Evolutionary conservation across 2,888 invertebrate genomes (phyloP), one percentile per base, ranked within the genome.

Genomic region (Leptura quadrifasciata): DNA sequence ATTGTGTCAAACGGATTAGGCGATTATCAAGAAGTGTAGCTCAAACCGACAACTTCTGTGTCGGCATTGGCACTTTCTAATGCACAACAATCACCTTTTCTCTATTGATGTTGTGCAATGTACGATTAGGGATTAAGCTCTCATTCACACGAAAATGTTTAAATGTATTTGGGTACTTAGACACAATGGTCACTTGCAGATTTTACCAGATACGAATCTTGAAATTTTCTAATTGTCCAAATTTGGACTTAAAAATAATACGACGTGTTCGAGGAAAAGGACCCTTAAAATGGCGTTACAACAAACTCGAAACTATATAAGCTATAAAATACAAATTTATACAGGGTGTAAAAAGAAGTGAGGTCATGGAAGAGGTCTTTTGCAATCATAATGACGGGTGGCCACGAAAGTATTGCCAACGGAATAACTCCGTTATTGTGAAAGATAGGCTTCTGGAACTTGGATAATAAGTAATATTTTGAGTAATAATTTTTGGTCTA

Each of bases 1-100:
- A 86, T 88, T 88, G 87, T 88, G 85, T 79, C 81, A 85, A 86
- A 84, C 80, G 83, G 88, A 86, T 88, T 87, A 88, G 80, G 81
- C 85, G 88, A 88, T 88, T 88, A 87, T 84, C 80, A 76, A 69
- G 72, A 76, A 80, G 76, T 77, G 76, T 73, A 76, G 74, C 68
- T 67, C 57, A 76, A 74, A 74, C 75, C 74, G 78, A 74, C 79
- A 75, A 75, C 78, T 78, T 79, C 78, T 83, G 83, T 82, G 84
- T 83, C 84, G 84, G 84, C 80, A 83, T 82, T 83, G 81, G 78
- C 81, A 73, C 76, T 77, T 76, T 76, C 65, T 35, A 55, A 64
- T 54, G 12, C 65, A 21, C 24, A 35, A 21, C 20, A 75, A 76
- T 75, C 77, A 76, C 79, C 80, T 79, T 80, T 80, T 65, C n/a